Percentiles rank a stretch among this genome's conserved stretches.
Evolutionary conservation across 2,888 invertebrate species (phyloP).

Genomic region (Hypselothyrea guttata): DNA sequence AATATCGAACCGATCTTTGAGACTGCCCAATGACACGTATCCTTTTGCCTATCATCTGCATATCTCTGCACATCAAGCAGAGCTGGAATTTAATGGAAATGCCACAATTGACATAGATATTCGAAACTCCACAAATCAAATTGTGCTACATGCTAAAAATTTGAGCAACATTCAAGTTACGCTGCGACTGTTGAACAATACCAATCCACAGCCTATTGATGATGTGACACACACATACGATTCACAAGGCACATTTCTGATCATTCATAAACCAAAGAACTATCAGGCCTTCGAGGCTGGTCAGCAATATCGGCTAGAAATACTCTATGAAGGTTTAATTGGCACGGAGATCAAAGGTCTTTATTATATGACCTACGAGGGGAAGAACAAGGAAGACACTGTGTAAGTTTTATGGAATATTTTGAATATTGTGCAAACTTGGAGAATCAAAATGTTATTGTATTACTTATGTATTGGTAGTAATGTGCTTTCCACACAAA

Average conservation of each 20-base stretch:
- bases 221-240: conserved; percentile 70
- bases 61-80: conserved; percentile 72
- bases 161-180: conserved; percentile 66
- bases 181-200: conserved; percentile 58
- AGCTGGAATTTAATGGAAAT: conserved; percentile 71
- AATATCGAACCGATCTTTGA: conserved; percentile 73
- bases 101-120: conserved; percentile 77
- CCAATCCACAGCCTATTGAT: conserved; percentile 40
- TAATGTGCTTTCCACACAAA: conserved; percentile 86
- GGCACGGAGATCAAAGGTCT: conserved; percentile 86
- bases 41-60: conserved; percentile 84
- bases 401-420: conserved; percentile 78
- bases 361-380: conserved; percentile 84
- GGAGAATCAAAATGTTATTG: too few relatives aligned
- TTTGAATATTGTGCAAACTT: too few relatives aligned
- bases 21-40: conserved; percentile 84
- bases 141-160: conserved; percentile 78
- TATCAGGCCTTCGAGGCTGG: conserved; percentile 74
- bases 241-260: conserved; percentile 57
- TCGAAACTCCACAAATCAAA: conserved; percentile 72
- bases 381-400: conserved; percentile 77
- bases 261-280: conserved; percentile 69
- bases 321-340: conserved; percentile 84
- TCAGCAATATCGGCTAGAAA: conserved; percentile 79
- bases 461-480: too few relatives aligned